Evolutionary conservation across 2,113 vertebrate genomes (phyloP), one percentile per base, ranked within the genome.

Genomic region (Apteryx mantelli): DNA sequence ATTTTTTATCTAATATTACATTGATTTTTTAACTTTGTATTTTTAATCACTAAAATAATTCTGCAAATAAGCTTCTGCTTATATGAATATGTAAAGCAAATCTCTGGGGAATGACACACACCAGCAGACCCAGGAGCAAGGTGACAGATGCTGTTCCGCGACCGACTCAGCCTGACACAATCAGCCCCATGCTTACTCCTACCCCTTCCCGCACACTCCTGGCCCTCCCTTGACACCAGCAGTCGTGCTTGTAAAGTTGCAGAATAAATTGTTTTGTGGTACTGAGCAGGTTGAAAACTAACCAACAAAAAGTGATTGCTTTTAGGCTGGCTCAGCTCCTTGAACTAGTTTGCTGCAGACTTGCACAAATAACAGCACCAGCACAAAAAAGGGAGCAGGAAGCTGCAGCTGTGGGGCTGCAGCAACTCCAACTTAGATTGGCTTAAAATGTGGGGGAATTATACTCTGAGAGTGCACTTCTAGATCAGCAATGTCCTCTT

Each of bases 401-500:
- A 76, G 40, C 44, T 56, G 66, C 56, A 75, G 10, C 1, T 3
- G 2, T 6, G 63, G 3, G 5, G 15, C 48, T 71, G 61, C 70
- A 71, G 76, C 56, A 80, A 36, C 46, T 88, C 56, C 80, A 76
- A 12, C 22, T 61, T 22, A 18, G 80, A 58, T 4, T 63, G 53
- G 12, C 13, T 88, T 44, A 69, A 80, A 66, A 58, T 28, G 12
- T 8, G 10, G 34, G 68, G 40, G 52, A 86, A 79, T 48, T 63
- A n/a, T 1, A 55, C 38, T 18, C 26, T 66, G 21, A 0, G 0
- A 69, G 24, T 7, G 53, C 58, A 83, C 10, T 38, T 73, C 52
- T 65, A 58, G 18, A 71, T 44, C 36, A 4, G 2, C 40, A 73
- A 52, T 4, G 25, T 18, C 61, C 46, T 58, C 3, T 32, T 52